Evolutionary conservation across 2,888 invertebrate species (phyloP), one percentile per base, ranked within the genome.

Genomic region (Lasius fuliginosus): DNA sequence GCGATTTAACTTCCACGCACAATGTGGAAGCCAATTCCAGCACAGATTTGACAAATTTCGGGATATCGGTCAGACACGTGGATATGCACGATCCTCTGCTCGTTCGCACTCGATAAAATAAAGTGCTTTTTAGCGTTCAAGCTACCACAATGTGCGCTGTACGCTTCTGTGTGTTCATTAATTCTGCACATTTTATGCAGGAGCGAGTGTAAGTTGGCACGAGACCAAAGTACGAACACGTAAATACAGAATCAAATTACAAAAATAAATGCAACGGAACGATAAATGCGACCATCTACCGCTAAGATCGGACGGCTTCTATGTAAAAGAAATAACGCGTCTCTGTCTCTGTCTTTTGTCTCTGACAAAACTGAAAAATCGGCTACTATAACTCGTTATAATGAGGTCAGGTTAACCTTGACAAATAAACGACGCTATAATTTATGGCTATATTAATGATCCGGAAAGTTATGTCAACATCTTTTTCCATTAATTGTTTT

Each of bases 241-340:
- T 49, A 65, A 76, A 68, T 56, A 40, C 40, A 68, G n/a, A 67
- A 40, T 56, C 27, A 30, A 77, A 67, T 68, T 77, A 60, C 60
- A 60, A 60, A 81, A 81, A 81, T 74, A 81, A 81, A 46, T 77
- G 30, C 27, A 75, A 77, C 42, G 42, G 9, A n/a, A 77, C 18
- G 67, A n/a, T 53, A 49, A 76, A 53, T 49, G n/a, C 46, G 65
- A 23, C 40, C 15, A 23, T 65, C 23, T 42, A 23, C 67, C 23
- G 36, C 6, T 40, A 27, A 18, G 1, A 40, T 77, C 15, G 56
- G 68, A 42, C 36, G 18, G n/a, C 33, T 58, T 58, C 8, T 27
- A 30, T 40, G 18, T 27, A 9, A 56, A 68, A 18, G 27, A 18
- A 46, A 27, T 30, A 30, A 36, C 33, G 11, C 4, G 27, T 40